Conservation (phyloP, 2,888 invertebrate genomes). For the Choreutis nemorana region DNA sequence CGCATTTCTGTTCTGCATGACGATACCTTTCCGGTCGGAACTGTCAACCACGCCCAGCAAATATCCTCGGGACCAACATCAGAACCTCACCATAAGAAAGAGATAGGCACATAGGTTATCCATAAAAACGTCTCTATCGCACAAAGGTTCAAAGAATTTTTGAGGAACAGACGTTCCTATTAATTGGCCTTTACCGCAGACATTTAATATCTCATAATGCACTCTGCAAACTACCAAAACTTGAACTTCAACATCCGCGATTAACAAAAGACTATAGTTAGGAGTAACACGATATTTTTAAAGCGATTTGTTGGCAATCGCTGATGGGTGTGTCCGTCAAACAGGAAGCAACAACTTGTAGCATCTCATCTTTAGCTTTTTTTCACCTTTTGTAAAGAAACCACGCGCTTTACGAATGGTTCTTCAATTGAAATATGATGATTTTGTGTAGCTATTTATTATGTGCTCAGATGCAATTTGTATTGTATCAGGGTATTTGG, state of each 20-base stretch:
- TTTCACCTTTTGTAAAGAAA: slow-evolving; percentile 23
- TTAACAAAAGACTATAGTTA: slow-evolving; percentile 25
- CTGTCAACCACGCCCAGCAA: slow-evolving; percentile 48
- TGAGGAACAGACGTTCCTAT: no score
- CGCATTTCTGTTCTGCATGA: slow-evolving; percentile 43
- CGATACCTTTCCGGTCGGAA: slow-evolving; percentile 63
- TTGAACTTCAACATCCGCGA: slow-evolving; percentile 34
- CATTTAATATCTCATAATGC: slow-evolving; percentile 52
- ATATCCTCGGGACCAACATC: no score
- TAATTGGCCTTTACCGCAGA: slow-evolving; percentile 57
- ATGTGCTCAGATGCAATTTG: slow-evolving; percentile 22
- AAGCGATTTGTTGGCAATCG: slow-evolving; percentile 48
- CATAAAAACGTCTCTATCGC: no score
- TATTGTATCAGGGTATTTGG: slow-evolving; percentile 17
- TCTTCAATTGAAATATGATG: slow-evolving; percentile 24
- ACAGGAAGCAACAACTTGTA: slow-evolving; percentile 59
- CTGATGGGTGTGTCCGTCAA: slow-evolving; percentile 49
- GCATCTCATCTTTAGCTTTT: slow-evolving; percentile 32
- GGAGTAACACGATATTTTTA: slow-evolving; percentile 56
- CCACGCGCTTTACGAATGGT: slow-evolving; percentile 28
- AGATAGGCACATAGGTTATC: no score
- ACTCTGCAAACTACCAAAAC: slow-evolving; percentile 36
- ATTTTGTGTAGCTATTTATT: slow-evolving; percentile 31
- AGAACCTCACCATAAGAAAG: no score
- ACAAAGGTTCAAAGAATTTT: no score